phyloP scores from a whole-genome alignment of 2,113 vertebrate species.

The Chloroceryle aenea region DNA sequence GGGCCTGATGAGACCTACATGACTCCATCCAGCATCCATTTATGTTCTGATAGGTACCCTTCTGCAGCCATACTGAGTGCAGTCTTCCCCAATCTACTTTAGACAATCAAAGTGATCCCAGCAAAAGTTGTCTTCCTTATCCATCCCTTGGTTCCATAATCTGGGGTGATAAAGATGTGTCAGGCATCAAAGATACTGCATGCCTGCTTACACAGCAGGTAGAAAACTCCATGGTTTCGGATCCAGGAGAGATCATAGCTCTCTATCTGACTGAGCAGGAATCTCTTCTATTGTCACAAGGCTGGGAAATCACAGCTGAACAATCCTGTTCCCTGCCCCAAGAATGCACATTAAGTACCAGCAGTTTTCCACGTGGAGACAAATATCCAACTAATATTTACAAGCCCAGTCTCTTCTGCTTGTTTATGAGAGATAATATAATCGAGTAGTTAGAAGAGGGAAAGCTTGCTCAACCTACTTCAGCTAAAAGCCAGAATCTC shows the following conservation, averaged over 20 bases:
- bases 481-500: not conserved
- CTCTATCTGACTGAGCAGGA: rapidly evolving
- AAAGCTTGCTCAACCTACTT: not conserved
- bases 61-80: not conserved
- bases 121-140: not conserved
- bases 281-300: not conserved
- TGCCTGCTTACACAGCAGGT: not conserved
- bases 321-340: not conserved
- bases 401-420: not conserved
- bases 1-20: not conserved
- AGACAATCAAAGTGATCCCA: not conserved
- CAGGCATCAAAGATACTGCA: not conserved
- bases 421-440: not conserved
- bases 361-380: not conserved
- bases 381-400: not conserved
- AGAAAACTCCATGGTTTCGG: not conserved
- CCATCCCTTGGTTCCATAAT: not conserved
- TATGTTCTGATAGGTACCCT: not conserved
- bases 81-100: not conserved
- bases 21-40: not conserved
- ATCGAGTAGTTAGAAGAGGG: not conserved
- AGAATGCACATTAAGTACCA: not conserved
- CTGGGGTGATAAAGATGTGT: not conserved
- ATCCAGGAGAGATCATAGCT: not conserved
- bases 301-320: not conserved